phyloP scores from a whole-genome alignment of 2,888 invertebrate species.

The Caenorhabditis sp. region DNA sequence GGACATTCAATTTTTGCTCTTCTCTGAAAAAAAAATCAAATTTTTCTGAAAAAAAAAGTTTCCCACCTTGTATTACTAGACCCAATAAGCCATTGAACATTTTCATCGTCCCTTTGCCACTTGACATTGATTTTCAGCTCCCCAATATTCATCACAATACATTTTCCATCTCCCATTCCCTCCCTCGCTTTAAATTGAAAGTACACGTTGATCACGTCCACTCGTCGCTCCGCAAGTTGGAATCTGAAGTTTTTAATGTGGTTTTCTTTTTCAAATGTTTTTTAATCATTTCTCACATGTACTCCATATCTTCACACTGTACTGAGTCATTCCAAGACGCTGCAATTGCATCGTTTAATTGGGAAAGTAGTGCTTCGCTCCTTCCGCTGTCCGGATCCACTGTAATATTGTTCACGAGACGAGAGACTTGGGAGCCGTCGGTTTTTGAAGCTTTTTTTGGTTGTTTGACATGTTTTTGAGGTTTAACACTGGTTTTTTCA shows the following conservation, averaged over 20 bases:
- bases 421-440: conserved; percentile 1
- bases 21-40: background rate
- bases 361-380: background rate
- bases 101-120: too few species aligned
- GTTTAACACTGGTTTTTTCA: too few species aligned
- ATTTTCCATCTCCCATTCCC: background rate
- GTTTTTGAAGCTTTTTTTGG: conserved; percentile 7
- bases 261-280: conserved; percentile 38
- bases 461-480: conserved; percentile 6
- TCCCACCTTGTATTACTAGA: too few species aligned
- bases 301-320: conserved; percentile 49
- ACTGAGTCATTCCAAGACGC: conserved; percentile 24
- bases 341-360: background rate
- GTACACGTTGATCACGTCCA: background rate
- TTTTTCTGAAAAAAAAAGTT: background rate
- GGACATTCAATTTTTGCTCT: background rate
- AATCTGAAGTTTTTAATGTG: conserved; percentile 21
- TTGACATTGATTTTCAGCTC: background rate
- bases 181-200: background rate
- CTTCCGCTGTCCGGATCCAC: background rate
- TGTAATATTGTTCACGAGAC: background rate
- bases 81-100: too few species aligned
- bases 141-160: background rate
- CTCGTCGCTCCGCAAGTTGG: background rate
- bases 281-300: conserved; percentile 24